Evolutionary conservation across 2,888 invertebrate species (phyloP).

Genomic region (Brachylomia viminalis): DNA sequence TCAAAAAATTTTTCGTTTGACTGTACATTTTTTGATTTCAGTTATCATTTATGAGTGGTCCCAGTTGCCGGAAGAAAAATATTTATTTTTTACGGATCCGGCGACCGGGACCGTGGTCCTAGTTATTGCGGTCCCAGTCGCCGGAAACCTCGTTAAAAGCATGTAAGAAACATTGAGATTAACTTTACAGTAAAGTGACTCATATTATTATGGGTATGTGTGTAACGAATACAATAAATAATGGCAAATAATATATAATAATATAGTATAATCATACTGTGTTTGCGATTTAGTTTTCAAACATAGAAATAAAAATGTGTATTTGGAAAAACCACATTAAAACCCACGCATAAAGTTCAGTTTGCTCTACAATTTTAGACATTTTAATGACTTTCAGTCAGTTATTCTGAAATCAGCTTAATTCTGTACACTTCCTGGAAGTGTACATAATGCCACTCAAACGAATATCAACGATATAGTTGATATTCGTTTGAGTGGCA

Average conservation of each 20-base stretch:
- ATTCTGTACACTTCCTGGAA: background rate
- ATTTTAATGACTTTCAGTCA: background rate
- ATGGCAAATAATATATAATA: background rate
- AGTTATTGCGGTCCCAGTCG: no score
- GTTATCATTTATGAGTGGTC: no score
- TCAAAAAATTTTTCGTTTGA: no score
- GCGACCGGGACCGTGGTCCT: no score
- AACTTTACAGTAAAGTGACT: background rate
- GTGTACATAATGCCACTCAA: no score
- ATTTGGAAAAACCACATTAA: background rate
- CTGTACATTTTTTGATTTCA: no score
- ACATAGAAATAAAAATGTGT: background rate
- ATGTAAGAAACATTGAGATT: background rate
- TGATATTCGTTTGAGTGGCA: background rate
- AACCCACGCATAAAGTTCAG: background rate
- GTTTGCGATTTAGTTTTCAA: background rate
- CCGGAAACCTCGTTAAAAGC: no score
- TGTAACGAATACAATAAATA: background rate
- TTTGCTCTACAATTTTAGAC: background rate
- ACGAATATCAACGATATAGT: no score
- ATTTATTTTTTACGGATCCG: no score
- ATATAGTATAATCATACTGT: background rate
- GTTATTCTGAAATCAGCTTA: background rate
- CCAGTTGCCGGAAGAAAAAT: no score
- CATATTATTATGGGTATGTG: background rate